phyloP scores from a whole-genome alignment of 2,888 invertebrate species.

The Bursaphelenchus okinawaensis region DNA sequence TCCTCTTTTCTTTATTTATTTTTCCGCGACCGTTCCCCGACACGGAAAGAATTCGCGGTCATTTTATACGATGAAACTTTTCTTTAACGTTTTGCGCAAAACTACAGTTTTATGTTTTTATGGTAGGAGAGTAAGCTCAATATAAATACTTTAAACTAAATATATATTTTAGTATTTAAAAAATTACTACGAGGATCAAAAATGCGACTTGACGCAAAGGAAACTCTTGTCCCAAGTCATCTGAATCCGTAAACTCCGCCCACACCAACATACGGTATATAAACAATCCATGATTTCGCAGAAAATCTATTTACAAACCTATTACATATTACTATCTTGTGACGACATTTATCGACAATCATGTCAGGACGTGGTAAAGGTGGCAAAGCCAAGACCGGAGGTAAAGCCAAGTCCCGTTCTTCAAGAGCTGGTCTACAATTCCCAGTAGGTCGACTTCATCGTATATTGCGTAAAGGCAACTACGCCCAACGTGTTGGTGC shows the following conservation, averaged over 20 bases:
- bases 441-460: conserved; percentile 56
- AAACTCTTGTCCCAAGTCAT: neutral
- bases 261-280: neutral
- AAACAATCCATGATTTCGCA: neutral
- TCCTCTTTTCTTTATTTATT: too few relatives aligned
- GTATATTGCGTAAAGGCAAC: conserved; percentile 50
- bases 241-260: neutral
- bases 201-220: neutral
- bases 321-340: neutral
- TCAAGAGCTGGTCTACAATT: conserved; percentile 56
- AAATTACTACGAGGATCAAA: neutral
- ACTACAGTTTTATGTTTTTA: too few relatives aligned
- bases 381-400: conserved; percentile 59
- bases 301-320: neutral
- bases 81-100: too few relatives aligned
- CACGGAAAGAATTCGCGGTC: too few relatives aligned
- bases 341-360: neutral
- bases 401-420: conserved; percentile 46
- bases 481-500: conserved; percentile 52
- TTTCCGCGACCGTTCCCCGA: neutral
- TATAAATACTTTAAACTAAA: too few relatives aligned
- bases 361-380: conserved; percentile 78
- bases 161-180: too few relatives aligned
- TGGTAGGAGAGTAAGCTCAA: too few relatives aligned
- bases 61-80: too few relatives aligned